Conservation (phyloP, 1,140 invertebrate genomes). For the Camponotus pennsylvanicus region DNA sequence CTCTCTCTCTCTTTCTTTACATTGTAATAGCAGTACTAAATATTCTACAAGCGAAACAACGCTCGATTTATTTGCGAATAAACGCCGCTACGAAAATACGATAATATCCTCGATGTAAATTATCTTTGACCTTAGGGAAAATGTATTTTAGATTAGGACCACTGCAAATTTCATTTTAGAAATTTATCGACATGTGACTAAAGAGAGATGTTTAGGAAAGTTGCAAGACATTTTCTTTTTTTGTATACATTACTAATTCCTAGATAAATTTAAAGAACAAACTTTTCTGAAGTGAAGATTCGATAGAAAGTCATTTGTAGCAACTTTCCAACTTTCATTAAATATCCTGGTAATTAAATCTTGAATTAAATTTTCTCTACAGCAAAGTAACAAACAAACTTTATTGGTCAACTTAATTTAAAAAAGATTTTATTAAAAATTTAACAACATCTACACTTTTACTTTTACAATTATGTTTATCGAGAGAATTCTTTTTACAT, state of each 20-base stretch:
- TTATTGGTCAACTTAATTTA: conserved; percentile 12
- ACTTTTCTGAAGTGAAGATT: conserved; percentile 40
- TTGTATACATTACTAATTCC: not conserved
- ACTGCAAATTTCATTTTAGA: not conserved
- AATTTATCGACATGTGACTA: not conserved
- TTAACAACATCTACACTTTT: not conserved
- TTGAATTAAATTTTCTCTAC: conserved; percentile 26
- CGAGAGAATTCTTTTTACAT: not conserved
- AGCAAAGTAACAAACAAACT: conserved; percentile 25
- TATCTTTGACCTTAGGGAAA: conserved; percentile 1
- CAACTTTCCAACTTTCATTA: conserved; percentile 45
- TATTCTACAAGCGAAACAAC: conserved; percentile 10
- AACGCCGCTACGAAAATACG: conserved; percentile 1
- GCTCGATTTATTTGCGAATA: conserved; percentile 19
- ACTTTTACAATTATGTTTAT: not conserved
- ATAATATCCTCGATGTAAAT: conserved; percentile 16
- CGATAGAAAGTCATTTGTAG: conserved; percentile 40
- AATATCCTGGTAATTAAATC: conserved; percentile 33
- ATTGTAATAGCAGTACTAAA: not conserved
- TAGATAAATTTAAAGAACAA: conserved; percentile 4
- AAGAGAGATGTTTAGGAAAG: not conserved
- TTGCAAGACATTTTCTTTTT: not conserved
- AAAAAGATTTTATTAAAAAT: conserved; percentile 11
- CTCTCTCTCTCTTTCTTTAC: not conserved
- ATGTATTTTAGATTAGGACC: not conserved